Base-by-base conservation (phyloP, 2,113 vertebrate species). In the Oryzias curvinotus region DNA sequence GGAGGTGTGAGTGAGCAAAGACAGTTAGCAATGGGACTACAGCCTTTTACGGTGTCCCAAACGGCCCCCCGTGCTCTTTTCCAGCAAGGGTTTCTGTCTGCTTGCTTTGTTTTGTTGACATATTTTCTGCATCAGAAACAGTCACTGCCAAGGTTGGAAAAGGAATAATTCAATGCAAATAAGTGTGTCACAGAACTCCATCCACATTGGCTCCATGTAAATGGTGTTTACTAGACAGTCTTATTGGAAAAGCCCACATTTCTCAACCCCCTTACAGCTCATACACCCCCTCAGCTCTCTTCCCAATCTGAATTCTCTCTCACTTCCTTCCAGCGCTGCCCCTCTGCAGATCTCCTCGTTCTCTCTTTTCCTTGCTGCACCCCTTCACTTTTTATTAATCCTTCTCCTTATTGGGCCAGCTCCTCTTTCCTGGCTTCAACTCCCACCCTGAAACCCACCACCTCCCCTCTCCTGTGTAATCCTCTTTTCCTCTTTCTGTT, bases 121-220 rank as follows among this genome's bases (percentile, higher is more conserved):
- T 90, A 78, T 84, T 88, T 91, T 84, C 76, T 83, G 71, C 82
- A 82, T 84, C 86, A 74, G 81, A 89, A 90, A 90, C 86, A 86
- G 85, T 90, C 61, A 58, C 80, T 71, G 69, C 62, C 4, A 73
- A 81, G 78, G 87, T 82, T 78, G 73, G 69, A 75, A 62, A 62
- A 57, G 56, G 80, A 79, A 90, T 89, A 90, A 92, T 92, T 91
- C 23, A 68, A 88, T 90, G 86, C 83, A 91, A 89, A 91, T 89
- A 85, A 81, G 75, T 73, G 67, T 88, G 91, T 89, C 87, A 88
- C 78, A 80, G 62, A 84, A 87, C 83, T 84, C 81, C 66, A 84
- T 87, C 81, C 71, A 25, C 83, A 87, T 85, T 85, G 73, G 75
- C 85, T 81, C 84, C 84, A 88, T 92, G 88, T 84, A 91, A 89